Evolutionary conservation across 2,797 vertebrate species (phyloP).

Genomic region (Distichodus sexfasciatus): DNA sequence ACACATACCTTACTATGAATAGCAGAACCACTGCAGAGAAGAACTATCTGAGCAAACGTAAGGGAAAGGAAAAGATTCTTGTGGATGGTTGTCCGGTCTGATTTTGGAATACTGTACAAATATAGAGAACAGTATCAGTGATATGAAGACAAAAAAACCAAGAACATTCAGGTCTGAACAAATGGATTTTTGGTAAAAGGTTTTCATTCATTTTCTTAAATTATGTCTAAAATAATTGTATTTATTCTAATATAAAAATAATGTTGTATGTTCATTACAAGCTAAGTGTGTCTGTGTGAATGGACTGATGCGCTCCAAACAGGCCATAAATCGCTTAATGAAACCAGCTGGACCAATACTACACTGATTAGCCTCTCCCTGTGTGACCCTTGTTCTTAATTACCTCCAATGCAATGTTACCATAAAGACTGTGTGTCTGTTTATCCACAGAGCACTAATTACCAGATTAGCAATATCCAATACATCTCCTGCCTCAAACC

Average conservation of each 20-base stretch:
- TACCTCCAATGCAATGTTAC: conserved; percentile 61
- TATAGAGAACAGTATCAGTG: background rate
- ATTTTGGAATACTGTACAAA: conserved; percentile 74
- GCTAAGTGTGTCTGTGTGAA: conserved; percentile 28
- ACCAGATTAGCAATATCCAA: conserved; percentile 72
- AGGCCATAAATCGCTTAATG: conserved; percentile 62
- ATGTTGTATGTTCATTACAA: conserved; percentile 12
- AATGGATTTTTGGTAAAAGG: no score
- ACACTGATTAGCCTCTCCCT: conserved; percentile 62
- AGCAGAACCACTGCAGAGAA: conserved; percentile 79
- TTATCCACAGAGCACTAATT: conserved; percentile 62
- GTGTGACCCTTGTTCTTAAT: conserved; percentile 69
- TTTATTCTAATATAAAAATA: background rate
- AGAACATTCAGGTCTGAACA: no score
- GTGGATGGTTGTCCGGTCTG: conserved; percentile 78
- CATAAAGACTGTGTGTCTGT: conserved; percentile 67
- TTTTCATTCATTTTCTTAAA: no score
- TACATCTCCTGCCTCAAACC: conserved; percentile 55
- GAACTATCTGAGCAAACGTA: conserved; percentile 76
- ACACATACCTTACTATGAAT: conserved; percentile 73
- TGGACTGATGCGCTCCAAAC: conserved; percentile 51
- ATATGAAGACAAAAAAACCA: no score
- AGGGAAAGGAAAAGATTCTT: conserved; percentile 78
- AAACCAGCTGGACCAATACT: conserved; percentile 44
- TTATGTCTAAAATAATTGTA: no score